phyloP scores from a whole-genome alignment of 2,888 invertebrate species.

The Sarcophaga caerulescens region DNA sequence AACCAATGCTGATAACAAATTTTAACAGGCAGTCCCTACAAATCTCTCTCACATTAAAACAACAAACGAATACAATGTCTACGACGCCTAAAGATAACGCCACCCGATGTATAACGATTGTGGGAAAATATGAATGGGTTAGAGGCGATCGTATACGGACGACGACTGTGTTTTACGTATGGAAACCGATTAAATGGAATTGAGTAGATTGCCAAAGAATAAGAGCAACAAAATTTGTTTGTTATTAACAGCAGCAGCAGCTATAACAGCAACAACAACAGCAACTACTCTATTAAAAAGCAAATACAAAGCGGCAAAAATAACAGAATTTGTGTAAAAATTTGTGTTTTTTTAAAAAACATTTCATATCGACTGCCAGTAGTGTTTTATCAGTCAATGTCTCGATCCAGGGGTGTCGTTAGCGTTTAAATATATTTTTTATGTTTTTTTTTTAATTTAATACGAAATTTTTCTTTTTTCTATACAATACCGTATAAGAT shows the following conservation, averaged over 20 bases:
- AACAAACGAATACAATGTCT: background rate
- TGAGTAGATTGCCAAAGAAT: constrained; percentile 46
- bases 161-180: background rate
- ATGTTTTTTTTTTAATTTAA: no score
- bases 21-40: background rate
- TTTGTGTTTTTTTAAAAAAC: constrained; percentile 45
- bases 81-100: background rate
- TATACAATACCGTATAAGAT: background rate
- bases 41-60: constrained; percentile 1
- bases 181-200: constrained; percentile 7
- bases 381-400: constrained; percentile 56
- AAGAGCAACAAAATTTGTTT: constrained; percentile 47
- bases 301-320: background rate
- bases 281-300: background rate
- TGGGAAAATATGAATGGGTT: background rate
- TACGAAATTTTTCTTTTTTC: background rate
- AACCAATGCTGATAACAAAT: constrained; percentile 47
- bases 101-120: constrained; percentile 27
- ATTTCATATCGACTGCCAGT: constrained; percentile 19
- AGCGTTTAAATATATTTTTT: background rate
- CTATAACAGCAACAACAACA: constrained; percentile 37
- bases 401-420: constrained; percentile 48
- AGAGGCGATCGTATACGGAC: background rate
- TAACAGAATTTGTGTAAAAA: constrained; percentile 34
- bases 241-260: constrained; percentile 36